Evolutionary conservation across 2,888 invertebrate genomes (phyloP), one percentile per base, ranked within the genome.

Genomic region (Agonopterix heracliana): DNA sequence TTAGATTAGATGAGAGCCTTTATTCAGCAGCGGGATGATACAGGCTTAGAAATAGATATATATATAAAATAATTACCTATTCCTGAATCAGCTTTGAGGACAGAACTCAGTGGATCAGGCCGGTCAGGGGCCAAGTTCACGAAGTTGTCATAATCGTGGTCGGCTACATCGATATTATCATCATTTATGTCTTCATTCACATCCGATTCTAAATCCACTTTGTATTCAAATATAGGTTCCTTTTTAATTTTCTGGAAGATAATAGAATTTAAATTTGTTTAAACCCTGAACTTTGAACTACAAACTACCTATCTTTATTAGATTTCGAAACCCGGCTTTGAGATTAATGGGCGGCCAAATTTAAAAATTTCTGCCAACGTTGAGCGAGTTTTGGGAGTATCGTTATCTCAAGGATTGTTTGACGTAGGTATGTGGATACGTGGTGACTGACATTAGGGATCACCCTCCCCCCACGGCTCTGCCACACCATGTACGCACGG

Each of bases 181-280:
- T 45, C 48, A 26, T 54, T 55, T 13, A 60, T 58, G 1, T 51
- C 50, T 11, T 70, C 65, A 3, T 43, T 26, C 35, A 44, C 43
- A 44, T 44, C 44, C 1, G 56, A 53, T 3, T 69, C 68, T 8
- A 60, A 60, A 9, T 57, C 56, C 34, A 46, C 17, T 10, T 68
- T 59, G n/a, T 54, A 63, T 41, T 72, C 71, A 38, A 64, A 67
- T 8, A 63, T 36, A 3, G 81, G 79, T 45, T 83, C 83, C 0
- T 60, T 52, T 60, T 84, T 83, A 14, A 84, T 73, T 54, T 68
- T 59, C 83, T 84, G 59, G 2, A 72, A 72, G n/a, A 26, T 17
- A 38, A 35, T 35, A 35, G 9, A 35, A 8, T 8, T 35, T 8
- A 35, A 12, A 3, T 41, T 11, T 41, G 12, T n/a, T 41, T 41